phyloP scores from a whole-genome alignment of 2,113 vertebrate genomes.

The Ivindomyrus marchei region DNA sequence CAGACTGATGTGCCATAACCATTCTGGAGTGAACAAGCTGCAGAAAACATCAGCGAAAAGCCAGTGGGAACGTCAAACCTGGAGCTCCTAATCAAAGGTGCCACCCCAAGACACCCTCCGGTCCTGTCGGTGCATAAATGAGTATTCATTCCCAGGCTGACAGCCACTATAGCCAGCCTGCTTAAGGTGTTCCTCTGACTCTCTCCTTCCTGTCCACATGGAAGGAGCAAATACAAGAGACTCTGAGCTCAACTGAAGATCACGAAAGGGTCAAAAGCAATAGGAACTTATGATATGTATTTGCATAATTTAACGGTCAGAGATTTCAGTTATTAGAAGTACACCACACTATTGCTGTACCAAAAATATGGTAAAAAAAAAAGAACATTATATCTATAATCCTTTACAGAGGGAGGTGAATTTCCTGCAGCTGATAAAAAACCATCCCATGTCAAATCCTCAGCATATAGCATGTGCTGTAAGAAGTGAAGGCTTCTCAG shows the following conservation, averaged over 20 bases:
- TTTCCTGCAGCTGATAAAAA: slow-evolving; percentile 23
- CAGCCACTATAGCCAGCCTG: background rate
- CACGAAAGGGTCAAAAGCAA: background rate
- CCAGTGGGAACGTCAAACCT: background rate
- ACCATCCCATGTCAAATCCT: slow-evolving; percentile 11
- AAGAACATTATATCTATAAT: background rate
- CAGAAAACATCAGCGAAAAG: background rate
- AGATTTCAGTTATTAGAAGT: background rate
- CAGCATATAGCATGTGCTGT: slow-evolving; percentile 23
- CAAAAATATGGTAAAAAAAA: slow-evolving; percentile 2
- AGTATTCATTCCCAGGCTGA: no score
- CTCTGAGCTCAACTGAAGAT: background rate
- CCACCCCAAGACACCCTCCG: background rate
- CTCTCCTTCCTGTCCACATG: background rate
- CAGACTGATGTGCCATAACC: slow-evolving; percentile 21
- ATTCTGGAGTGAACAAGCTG: slow-evolving; percentile 4
- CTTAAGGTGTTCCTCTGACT: background rate
- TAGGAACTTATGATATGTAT: background rate
- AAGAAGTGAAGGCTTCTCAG: slow-evolving; percentile 27
- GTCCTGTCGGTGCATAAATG: background rate
- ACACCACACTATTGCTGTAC: background rate
- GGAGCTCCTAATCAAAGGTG: background rate
- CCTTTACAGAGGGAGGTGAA: slow-evolving; percentile 18
- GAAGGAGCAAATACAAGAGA: background rate
- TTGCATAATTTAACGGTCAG: background rate